Evolutionary conservation across 2,888 invertebrate genomes (phyloP), one percentile per base, ranked within the genome.

Genomic region (Tachystola acroxantha): DNA sequence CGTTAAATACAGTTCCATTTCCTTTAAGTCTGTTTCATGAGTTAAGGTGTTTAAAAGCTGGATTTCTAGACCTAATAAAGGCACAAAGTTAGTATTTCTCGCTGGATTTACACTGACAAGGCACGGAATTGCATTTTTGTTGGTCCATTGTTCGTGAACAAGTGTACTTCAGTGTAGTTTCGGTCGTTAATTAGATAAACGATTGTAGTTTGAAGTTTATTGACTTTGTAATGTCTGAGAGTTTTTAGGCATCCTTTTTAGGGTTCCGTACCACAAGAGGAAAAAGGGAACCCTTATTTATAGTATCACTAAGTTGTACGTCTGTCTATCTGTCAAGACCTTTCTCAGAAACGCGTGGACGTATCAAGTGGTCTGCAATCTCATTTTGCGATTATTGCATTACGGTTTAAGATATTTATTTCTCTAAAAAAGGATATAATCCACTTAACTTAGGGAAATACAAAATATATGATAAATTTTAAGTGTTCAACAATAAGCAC

Each of bases 101-200:
- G 53, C 49, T 54, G 57, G 67, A 82, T 82, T 84, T 79, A 84
- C 70, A 57, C 48, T 59, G 81, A 81, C 81, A 75, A 53, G 69
- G 58, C 81, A 81, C 78, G 80, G 51, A 42, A 79, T 73, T 76
- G 67, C 69, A 70, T 78, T 79, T 67, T 70, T 71, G 69, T 72
- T 46, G 38, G 43, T 33, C 51, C 57, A 71, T 76, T 79, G 73
- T 76, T 59, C 40, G 36, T 34, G 42, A 57, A 71, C 59, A 66
- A 71, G 58, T 61, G 47, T 59, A 51, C 63, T 63, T 67, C 57
- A 58, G 53, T 59, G 52, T 50, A 50, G 56, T 59, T 64, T 48
- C 41, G 45, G 53, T 55, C 45, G 57, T 60, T 65, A 68, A 68
- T 67, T 63, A 55, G 39, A 37, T 32, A 41, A 41, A 12, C 28